Percentiles rank a stretch among this genome's conserved stretches.
Conservation (phyloP, 2,888 invertebrate species). For the Sarcophaga variegata region DNA sequence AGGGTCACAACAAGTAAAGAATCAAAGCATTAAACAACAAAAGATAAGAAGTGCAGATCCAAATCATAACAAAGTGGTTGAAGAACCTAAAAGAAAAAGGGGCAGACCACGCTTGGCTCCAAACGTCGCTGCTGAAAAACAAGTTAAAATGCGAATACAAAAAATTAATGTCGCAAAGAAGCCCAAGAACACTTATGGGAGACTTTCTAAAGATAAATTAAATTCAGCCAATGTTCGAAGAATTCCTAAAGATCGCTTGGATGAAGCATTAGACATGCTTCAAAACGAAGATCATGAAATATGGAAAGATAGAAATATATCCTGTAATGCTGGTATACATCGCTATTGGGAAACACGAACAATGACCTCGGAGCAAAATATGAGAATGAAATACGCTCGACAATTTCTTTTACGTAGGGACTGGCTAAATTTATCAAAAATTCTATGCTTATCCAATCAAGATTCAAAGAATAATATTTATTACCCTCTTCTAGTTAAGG, state of each 20-base stretch:
- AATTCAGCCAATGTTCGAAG: conserved; percentile 20
- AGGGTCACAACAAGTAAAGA: not conserved
- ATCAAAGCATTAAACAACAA: not conserved
- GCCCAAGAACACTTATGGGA: conserved; percentile 20
- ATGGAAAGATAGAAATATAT: conserved; percentile 72
- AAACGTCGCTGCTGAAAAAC: not conserved
- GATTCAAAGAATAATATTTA: conserved; percentile 14
- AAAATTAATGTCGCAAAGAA: conserved; percentile 29
- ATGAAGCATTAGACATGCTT: conserved; percentile 69
- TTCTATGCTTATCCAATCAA: conserved; percentile 67
- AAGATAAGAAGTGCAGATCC: not conserved
- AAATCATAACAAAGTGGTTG: not conserved
- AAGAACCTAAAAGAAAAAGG: not conserved
- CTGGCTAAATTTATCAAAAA: conserved; percentile 72
- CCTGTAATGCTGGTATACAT: conserved; percentile 70
- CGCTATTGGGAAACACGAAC: conserved; percentile 13
- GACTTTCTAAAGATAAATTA: conserved; percentile 39
- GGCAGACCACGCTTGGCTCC: not conserved
- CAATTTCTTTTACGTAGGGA: conserved; percentile 72
- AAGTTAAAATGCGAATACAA: not conserved
- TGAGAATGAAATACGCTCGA: conserved; percentile 71
- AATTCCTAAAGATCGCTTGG: conserved; percentile 71
- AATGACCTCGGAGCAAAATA: conserved; percentile 39
- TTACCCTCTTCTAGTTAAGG: conserved; percentile 72
- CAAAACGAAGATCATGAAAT: conserved; percentile 69